phyloP scores from a whole-genome alignment of 2,888 invertebrate species.

The Petrophora chlorosata region DNA sequence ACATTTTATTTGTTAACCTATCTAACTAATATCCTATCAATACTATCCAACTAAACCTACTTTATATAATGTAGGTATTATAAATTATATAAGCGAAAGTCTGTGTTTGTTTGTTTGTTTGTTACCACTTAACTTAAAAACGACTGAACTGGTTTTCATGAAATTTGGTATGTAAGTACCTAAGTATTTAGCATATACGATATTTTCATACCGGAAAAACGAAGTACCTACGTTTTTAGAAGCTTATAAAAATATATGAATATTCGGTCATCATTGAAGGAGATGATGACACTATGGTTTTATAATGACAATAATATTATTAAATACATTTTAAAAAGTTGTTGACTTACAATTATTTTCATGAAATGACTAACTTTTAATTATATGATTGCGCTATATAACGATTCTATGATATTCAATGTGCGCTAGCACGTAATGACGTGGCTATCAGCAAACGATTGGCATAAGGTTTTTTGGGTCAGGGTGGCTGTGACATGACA shows the following conservation, averaged over 20 bases:
- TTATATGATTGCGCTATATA: conserved; percentile 3
- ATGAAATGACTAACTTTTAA: conserved; percentile 8
- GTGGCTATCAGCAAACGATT: conserved; percentile 34
- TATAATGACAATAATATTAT: not conserved
- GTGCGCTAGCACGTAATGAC: conserved; percentile 37
- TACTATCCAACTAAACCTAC: too few species aligned
- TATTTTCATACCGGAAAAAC: too few species aligned
- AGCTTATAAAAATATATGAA: not conserved
- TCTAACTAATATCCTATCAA: too few species aligned
- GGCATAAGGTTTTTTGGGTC: conserved; percentile 38
- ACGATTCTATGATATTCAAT: not conserved
- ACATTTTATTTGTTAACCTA: too few species aligned
- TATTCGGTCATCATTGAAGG: conserved; percentile 27
- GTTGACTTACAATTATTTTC: conserved; percentile 3
- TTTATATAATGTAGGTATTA: too few species aligned
- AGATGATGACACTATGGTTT: conserved; percentile 15
- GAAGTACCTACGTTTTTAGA: too few species aligned
- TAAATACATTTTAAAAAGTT: conserved; percentile 7
- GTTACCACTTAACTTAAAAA: too few species aligned
- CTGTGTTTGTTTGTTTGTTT: too few species aligned
- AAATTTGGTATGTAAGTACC: too few species aligned
- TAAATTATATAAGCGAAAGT: too few species aligned
- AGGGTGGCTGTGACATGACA: conserved; percentile 34
- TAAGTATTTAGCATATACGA: too few species aligned
- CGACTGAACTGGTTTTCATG: too few species aligned